Percentiles rank a stretch among this genome's conserved stretches.
These are phyloP conservation scores for Lampris incognitus DNA, from an alignment of 2,113 vertebrate genomes.

Conservation along the genomic window DNA sequence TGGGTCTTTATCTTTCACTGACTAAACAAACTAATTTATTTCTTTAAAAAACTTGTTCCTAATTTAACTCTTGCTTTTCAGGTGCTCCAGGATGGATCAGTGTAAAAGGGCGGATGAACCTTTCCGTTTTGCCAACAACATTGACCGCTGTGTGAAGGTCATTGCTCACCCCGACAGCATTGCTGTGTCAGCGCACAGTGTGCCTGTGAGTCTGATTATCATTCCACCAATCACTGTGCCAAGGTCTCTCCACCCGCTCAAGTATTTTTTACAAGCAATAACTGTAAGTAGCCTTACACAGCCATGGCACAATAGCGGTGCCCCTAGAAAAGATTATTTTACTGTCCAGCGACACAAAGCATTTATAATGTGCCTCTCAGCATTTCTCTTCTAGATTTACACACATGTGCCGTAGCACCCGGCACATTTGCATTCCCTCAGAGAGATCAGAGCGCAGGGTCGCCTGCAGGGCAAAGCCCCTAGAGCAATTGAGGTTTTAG, in stretches of 20 bases:
- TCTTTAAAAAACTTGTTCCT: not conserved
- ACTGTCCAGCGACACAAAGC: too few species aligned
- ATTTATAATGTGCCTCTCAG: too few species aligned
- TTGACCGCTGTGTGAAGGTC: conserved; percentile 88
- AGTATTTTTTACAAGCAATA: conserved; percentile 50
- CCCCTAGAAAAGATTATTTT: conserved; percentile 32
- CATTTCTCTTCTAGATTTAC: too few species aligned
- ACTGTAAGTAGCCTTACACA: conserved; percentile 44
- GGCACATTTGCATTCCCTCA: too few species aligned
- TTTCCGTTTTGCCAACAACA: conserved; percentile 87
- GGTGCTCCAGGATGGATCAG: conserved; percentile 90
- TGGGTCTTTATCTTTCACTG: too few species aligned
- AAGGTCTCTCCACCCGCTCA: conserved; percentile 40
- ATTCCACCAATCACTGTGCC: conserved; percentile 33
- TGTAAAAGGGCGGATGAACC: conserved; percentile 88
- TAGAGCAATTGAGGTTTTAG: too few species aligned
- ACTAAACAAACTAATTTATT: too few species aligned
- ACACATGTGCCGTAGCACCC: too few species aligned
- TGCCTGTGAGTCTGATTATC: conserved; percentile 79
- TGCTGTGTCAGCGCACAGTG: conserved; percentile 90
- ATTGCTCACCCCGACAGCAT: conserved; percentile 91
- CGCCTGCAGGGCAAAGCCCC: too few species aligned
- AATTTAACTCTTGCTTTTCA: conserved; percentile 55
- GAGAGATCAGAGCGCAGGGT: too few species aligned
- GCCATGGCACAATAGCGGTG: conserved; percentile 23